Conservation (phyloP, 2,797 vertebrate genomes). For the Danionella dracula region DNA sequence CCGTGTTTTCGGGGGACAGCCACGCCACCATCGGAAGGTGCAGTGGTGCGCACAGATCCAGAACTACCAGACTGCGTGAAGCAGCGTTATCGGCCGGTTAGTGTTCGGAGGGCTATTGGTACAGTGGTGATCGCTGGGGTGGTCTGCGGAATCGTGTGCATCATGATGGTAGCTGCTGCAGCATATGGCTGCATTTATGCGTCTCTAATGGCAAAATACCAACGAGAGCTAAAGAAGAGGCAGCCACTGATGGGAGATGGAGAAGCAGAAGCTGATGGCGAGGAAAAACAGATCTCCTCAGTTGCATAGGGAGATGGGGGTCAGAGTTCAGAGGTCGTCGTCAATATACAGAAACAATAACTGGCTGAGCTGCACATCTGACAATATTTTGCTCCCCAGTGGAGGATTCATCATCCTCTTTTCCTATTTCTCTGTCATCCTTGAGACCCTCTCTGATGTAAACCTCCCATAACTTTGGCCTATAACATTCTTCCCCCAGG, state of each 20-base stretch:
- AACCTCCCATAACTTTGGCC: constrained; percentile 7
- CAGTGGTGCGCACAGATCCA: constrained; percentile 48
- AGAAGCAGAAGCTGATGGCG: constrained; percentile 74
- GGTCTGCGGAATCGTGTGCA: constrained; percentile 93
- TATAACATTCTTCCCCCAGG: constrained; percentile 14
- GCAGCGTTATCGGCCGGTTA: constrained; percentile 84
- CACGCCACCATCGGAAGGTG: constrained; percentile 36
- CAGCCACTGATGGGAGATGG: constrained; percentile 94
- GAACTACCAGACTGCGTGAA: constrained; percentile 81
- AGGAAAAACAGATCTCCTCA: constrained; percentile 96
- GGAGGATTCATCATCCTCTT: constrained; percentile 50
- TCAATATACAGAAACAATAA: constrained; percentile 11
- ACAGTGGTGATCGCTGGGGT: constrained; percentile 96
- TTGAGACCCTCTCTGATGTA: constrained; percentile 20
- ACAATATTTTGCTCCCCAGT: constrained; percentile 4
- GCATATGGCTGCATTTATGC: constrained; percentile 98
- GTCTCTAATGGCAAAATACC: constrained; percentile 98
- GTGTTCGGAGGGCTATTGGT: constrained; percentile 92
- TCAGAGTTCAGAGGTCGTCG: constrained; percentile 44
- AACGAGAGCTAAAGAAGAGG: constrained; percentile 94
- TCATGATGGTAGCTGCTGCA: constrained; percentile 98
- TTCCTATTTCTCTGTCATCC: constrained; percentile 62
- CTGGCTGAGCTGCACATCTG: constrained; percentile 6
- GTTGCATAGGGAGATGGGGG: constrained; percentile 77
- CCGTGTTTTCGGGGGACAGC: constrained; percentile 63